Conservation (phyloP, 2,888 invertebrate species). For the Drosophila fulvimacula region DNA sequence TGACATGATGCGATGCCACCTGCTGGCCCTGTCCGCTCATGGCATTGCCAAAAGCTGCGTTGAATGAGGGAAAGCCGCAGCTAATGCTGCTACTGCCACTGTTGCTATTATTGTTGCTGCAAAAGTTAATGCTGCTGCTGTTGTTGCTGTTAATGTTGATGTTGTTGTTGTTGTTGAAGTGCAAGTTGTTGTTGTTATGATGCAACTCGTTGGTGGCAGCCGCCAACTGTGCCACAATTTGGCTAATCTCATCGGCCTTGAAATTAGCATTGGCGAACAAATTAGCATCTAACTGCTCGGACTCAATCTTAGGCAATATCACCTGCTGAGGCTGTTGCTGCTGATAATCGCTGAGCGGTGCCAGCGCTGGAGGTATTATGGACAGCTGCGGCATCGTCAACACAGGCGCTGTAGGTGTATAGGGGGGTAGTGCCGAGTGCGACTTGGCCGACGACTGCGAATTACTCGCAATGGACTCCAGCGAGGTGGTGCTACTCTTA, state of each 20-base stretch:
- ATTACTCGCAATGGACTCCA: conserved; percentile 83
- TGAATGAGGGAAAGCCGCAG: conserved; percentile 71
- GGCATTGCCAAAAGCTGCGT: conserved; percentile 61
- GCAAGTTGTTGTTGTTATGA: conserved; percentile 39
- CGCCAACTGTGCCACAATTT: conserved; percentile 74
- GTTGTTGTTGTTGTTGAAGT: conserved; percentile 38
- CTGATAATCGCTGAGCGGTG: conserved; percentile 68
- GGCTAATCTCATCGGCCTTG: conserved; percentile 77
- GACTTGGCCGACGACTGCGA: conserved; percentile 79
- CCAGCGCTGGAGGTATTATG: conserved; percentile 72
- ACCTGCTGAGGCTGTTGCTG: conserved; percentile 25
- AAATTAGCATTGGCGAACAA: conserved; percentile 59
- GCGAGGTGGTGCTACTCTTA: conserved; percentile 83
- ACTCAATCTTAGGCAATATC: conserved; percentile 18
- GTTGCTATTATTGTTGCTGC: conserved; percentile 62
- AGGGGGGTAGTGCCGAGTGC: conserved; percentile 60
- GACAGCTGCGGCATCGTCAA: conserved; percentile 53
- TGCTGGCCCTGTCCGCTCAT: conserved; percentile 46
- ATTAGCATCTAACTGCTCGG: conserved; percentile 43
- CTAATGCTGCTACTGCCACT: conserved; percentile 69
- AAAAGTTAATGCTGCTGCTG: conserved; percentile 54
- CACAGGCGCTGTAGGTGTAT: conserved; percentile 37
- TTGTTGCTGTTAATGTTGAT: conserved; percentile 26
- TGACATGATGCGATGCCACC: conserved; percentile 39
- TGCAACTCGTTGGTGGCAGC: conserved; percentile 56